Evolutionary conservation across 2,113 vertebrate species (phyloP), one percentile per base, ranked within the genome.

Genomic region (Smithornis capensis): DNA sequence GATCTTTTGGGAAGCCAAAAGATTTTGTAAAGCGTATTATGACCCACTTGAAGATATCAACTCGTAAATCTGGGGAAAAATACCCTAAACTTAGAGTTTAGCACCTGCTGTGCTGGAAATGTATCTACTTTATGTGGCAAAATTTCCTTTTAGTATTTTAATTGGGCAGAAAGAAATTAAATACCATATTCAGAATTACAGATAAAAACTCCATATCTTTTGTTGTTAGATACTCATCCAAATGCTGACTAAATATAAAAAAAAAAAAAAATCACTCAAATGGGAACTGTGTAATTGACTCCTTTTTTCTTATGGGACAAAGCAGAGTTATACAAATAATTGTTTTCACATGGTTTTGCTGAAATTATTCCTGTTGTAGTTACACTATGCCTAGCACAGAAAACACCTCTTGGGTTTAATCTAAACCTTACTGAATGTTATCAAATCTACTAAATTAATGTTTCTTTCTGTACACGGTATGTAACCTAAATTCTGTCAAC

Each of bases 371-470:
- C 37, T 83, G 27, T 31, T 83, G 74, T 68, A 84, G 38, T 63
- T 93, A 93, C 69, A 63, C 67, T 84, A 69, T 12, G 6, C 13
- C 12, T 57, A 82, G 59, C 19, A 57, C 42, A 74, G 40, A 83
- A 94, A 89, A 73, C 69, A 18, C 6, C 74, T 69, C n/a, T 74
- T 73, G 92, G 64, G n/a, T 82, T 95, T 93, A 70, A 82, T 71
- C 78, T 40, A 73, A 85, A 31, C 22, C 24, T 79, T 65, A 42
- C 8, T 64, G 35, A 76, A 52, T 35, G 14, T 68, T 79, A 59
- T 64, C 63, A 92, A 78, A 71, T 38, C 13, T 47, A 14, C 38
- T 65, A 56, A 70, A 59, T n/a, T 78, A 84, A 70, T 67, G 6
- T 57, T 79, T 65, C 37, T 49, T 91, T 81, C 60, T 65, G n/a